These are phyloP conservation scores for Syndactyla subalaris DNA, from an alignment of 2,797 vertebrate genomes.

Conservation along the genomic window DNA sequence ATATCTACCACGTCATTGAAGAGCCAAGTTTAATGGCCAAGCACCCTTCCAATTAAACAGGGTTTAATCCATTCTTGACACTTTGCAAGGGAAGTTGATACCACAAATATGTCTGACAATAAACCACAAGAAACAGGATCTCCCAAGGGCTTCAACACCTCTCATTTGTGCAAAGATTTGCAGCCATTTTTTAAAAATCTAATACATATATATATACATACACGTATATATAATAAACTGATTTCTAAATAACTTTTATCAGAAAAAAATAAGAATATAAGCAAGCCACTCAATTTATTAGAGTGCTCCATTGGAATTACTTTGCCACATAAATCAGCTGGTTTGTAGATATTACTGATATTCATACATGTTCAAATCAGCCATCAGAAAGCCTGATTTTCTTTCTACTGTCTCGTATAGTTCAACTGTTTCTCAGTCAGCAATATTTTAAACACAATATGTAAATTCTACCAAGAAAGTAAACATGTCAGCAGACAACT, in stretches of 20 bases:
- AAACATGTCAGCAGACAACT: conserved; percentile 18
- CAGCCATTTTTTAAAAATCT: neutral
- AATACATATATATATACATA: accelerated
- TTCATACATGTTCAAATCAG: neutral
- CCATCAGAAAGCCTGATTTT: neutral
- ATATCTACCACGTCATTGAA: neutral
- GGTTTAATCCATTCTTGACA: neutral
- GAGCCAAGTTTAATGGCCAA: neutral
- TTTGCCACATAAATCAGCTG: neutral
- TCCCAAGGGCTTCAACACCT: neutral
- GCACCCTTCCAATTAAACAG: neutral
- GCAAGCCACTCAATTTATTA: neutral
- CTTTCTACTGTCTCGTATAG: neutral
- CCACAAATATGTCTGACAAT: neutral
- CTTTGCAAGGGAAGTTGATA: neutral
- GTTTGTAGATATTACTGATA: neutral
- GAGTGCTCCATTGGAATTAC: neutral
- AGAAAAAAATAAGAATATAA: neutral
- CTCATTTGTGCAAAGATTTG: neutral
- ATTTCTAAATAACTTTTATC: neutral
- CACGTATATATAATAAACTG: neutral
- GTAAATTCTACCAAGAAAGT: conserved; percentile 1
- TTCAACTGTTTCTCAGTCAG: neutral
- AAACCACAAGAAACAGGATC: neutral
- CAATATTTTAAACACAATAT: neutral